Evolutionary conservation across 2,888 invertebrate genomes (phyloP), one percentile per base, ranked within the genome.

Genomic region (Catocala fraxini): DNA sequence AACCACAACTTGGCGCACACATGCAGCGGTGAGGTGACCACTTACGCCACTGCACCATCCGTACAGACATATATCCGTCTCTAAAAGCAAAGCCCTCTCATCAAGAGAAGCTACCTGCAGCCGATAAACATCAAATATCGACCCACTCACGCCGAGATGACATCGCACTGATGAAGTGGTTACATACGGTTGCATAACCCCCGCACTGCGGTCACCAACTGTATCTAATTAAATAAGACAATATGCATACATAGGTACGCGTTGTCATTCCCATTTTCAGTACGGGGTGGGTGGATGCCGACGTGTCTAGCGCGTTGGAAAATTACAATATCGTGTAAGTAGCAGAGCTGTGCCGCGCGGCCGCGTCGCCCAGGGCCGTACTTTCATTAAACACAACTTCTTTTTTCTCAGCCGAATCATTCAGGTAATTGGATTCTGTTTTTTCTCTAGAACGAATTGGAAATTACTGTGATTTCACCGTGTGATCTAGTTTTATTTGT

Each of bases 161-260:
- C 34, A 33, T 49, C n/a, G n/a, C 12, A 4, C 25, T 68, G 64
- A 61, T 57, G 54, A 51, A 64, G 47, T 53, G 58, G 47, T 63
- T 33, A 33, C 15, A 4, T 33, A 55, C 35, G 6, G 57, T 73
- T 71, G 49, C 71, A 71, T 74, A 73, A 74, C 51, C 45, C 48
- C 74, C 68, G 73, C 73, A 74, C 60, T 71, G 71, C 73, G 46
- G 51, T 52, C 51, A 25, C 51, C 10, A 42, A 15, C 9, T 39
- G 12, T 4, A 43, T 43, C 43, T 25, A 53, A 53, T 53, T 53
- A 53, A 53, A 53, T 12, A 43, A 53, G 33, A 52, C 52, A 52
- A 52, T 52, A 42, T 25, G 12, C 35, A 41, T 42, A 39, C 25
- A 25, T 47, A 12, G 0, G 6, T 42, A 49, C 34, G n/a, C 34